These are phyloP conservation scores for Leucopternis melanops DNA, from an alignment of 2,113 vertebrate genomes.

Conservation along the genomic window DNA sequence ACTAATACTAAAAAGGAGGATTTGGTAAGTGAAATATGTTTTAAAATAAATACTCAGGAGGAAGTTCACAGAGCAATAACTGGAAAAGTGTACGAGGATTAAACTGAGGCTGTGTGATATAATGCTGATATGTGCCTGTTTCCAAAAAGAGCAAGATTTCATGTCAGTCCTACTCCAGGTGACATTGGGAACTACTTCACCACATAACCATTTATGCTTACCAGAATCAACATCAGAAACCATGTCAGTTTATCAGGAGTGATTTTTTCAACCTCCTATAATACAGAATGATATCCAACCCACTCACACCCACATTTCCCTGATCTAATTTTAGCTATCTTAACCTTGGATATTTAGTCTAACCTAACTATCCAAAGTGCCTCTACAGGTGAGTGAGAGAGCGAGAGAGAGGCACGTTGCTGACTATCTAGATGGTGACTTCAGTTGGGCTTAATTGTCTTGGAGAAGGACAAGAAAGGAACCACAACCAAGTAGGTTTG, in stretches of 20 bases:
- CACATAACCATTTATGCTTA: background rate
- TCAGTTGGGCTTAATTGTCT: background rate
- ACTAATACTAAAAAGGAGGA: background rate
- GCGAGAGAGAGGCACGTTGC: background rate
- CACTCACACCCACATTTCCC: background rate
- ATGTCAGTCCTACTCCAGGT: background rate
- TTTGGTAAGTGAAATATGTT: background rate
- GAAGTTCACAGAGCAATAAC: background rate
- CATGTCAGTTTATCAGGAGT: background rate
- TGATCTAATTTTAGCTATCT: background rate
- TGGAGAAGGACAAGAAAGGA: background rate
- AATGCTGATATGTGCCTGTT: background rate
- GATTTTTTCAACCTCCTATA: background rate
- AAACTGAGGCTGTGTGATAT: background rate
- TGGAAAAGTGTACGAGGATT: background rate
- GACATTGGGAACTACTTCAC: background rate
- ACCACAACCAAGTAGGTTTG: background rate
- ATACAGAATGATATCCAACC: background rate
- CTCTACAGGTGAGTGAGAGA: background rate
- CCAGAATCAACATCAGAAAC: background rate
- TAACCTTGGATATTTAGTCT: background rate
- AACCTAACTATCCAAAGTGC: background rate
- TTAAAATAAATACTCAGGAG: background rate
- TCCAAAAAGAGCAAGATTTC: background rate
- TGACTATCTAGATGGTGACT: background rate